Conservation (phyloP, 2,113 vertebrate species). For the Miniopterus natalensis region DNA sequence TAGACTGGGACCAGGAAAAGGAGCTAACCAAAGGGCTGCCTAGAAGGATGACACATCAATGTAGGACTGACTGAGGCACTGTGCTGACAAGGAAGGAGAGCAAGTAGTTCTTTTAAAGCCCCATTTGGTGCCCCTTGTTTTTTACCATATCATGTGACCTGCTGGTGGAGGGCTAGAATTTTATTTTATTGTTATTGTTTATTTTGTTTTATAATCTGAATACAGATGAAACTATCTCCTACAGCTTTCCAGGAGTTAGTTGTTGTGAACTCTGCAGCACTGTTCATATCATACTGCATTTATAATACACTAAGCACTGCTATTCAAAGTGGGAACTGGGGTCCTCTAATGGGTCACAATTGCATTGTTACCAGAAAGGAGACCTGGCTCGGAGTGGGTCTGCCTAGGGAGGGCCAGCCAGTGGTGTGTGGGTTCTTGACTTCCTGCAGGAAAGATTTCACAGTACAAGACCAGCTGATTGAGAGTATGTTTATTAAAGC, state of each 20-base stretch:
- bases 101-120: not conserved
- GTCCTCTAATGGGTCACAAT: not conserved
- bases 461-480: not conserved
- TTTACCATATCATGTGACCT: not conserved
- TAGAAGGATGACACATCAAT: not conserved
- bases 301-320: not conserved
- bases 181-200: not conserved
- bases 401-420: too few species aligned
- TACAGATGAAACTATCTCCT: not conserved
- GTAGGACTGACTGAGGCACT: not conserved
- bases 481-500: not conserved
- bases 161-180: not conserved
- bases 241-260: not conserved
- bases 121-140: not conserved
- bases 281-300: not conserved
- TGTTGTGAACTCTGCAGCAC: not conserved
- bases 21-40: not conserved
- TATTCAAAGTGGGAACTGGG: not conserved
- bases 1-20: not conserved
- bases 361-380: not conserved
- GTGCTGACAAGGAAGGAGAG: not conserved
- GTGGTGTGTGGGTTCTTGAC: not conserved
- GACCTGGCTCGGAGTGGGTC: too few species aligned
- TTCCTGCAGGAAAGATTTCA: not conserved
- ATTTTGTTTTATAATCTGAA: conserved; percentile 14